Evolutionary conservation across 1,140 invertebrate species (phyloP).

Genomic region (Pararge aegeria): DNA sequence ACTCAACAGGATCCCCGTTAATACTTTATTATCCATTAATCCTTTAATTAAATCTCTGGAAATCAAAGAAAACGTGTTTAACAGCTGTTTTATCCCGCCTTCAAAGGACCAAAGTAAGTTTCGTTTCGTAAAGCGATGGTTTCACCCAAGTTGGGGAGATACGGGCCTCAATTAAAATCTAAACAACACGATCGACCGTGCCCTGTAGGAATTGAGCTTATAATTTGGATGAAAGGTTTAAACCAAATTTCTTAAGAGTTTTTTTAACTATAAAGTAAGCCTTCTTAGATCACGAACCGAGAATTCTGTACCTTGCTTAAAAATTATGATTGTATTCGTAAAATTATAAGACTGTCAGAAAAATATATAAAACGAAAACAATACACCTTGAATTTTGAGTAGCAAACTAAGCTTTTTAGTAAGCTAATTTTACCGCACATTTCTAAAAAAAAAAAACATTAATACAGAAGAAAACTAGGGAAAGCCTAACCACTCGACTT

Average conservation of each 20-base stretch:
- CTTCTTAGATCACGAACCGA: no score
- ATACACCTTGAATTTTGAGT: no score
- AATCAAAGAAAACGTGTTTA: conserved; percentile 3
- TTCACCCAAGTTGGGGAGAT: not conserved
- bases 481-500: no score
- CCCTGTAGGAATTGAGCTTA: not conserved
- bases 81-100: not conserved
- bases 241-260: not conserved
- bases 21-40: not conserved
- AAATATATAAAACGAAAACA: no score
- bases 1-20: not conserved
- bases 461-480: no score
- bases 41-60: not conserved
- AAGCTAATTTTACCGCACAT: no score
- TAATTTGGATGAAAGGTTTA: conserved; percentile 1
- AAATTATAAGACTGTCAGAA: no score
- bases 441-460: no score
- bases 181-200: not conserved
- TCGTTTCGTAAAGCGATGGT: not conserved
- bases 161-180: conserved; percentile 6
- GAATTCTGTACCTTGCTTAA: no score
- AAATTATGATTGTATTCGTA: no score
- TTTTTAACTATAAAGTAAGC: not conserved
- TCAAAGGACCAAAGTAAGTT: not conserved
- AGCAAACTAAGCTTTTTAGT: no score